A percentile compares a stretch with the other conserved stretches of the same genome.
Conservation (phyloP, 2,888 invertebrate species). For the Lochmaea crataegi region DNA sequence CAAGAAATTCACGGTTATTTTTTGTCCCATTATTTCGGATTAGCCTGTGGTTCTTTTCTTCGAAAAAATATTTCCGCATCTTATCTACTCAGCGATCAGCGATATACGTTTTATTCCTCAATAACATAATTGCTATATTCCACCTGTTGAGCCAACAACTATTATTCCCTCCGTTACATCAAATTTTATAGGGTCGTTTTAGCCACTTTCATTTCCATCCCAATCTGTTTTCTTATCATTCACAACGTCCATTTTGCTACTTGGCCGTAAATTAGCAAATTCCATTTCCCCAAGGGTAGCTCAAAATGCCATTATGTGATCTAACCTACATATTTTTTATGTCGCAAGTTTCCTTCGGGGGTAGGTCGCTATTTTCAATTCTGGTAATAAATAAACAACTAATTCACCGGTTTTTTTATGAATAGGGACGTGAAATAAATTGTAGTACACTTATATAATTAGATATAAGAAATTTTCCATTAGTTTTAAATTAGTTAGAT, state of each 20-base stretch:
- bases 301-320: neutral
- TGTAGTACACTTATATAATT: too few species aligned
- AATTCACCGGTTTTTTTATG: neutral
- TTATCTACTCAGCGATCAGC: neutral
- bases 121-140: neutral
- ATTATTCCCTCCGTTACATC: neutral
- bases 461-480: too few species aligned
- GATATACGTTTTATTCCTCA: neutral
- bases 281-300: neutral
- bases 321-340: constrained; percentile 7
- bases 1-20: too few species aligned
- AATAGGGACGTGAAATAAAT: too few species aligned
- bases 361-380: neutral
- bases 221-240: constrained; percentile 18
- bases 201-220: constrained; percentile 13
- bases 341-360: neutral
- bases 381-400: neutral
- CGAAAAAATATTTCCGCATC: neutral
- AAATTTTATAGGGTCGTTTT: constrained; percentile 10
- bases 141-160: neutral
- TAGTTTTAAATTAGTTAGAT: too few species aligned
- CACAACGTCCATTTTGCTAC: constrained; percentile 3
- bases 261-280: neutral
- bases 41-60: neutral
- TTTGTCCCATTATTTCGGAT: neutral